These are phyloP conservation scores for Erebia epiphron DNA, from an alignment of 2,888 invertebrate species.

Conservation along the genomic window DNA sequence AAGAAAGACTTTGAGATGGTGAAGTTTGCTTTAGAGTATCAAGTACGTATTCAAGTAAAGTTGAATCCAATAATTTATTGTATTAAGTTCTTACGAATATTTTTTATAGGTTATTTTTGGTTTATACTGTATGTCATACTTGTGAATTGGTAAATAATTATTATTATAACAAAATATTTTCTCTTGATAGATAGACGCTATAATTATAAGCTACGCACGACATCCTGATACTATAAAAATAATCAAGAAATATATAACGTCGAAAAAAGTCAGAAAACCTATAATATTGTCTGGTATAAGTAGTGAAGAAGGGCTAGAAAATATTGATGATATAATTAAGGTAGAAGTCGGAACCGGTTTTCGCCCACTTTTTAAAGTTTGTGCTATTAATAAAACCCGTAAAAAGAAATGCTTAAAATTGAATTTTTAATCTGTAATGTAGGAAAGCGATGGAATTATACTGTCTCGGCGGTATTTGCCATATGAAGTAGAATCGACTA, in stretches of 20 bases:
- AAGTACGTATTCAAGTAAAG: conserved; percentile 44
- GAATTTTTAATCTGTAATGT: not conserved
- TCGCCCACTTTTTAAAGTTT: not conserved
- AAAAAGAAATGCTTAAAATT: not conserved
- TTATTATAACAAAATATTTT: not conserved
- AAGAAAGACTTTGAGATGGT: conserved; percentile 54
- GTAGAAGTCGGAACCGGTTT: conserved; percentile 39
- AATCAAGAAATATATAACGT: conserved; percentile 47
- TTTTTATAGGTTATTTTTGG: too few species aligned
- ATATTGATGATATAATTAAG: conserved; percentile 57
- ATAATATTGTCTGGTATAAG: conserved; percentile 56
- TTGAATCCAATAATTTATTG: not conserved
- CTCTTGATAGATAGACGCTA: conserved; percentile 49
- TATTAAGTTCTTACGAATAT: too few species aligned
- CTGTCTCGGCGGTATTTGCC: conserved; percentile 62
- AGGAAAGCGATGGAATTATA: conserved; percentile 65
- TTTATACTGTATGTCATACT: too few species aligned
- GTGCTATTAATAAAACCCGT: too few species aligned
- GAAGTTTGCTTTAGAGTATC: conserved; percentile 53
- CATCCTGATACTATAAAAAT: conserved; percentile 43
- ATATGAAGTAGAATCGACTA: conserved; percentile 53
- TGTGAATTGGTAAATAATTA: not conserved
- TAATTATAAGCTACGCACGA: conserved; percentile 53
- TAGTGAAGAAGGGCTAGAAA: conserved; percentile 58
- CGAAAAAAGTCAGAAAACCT: conserved; percentile 43